Percentiles rank a stretch among this genome's conserved stretches.
These are phyloP conservation scores for Callaeas wilsoni DNA, from an alignment of 2,113 vertebrate species.

Conservation along the genomic window DNA sequence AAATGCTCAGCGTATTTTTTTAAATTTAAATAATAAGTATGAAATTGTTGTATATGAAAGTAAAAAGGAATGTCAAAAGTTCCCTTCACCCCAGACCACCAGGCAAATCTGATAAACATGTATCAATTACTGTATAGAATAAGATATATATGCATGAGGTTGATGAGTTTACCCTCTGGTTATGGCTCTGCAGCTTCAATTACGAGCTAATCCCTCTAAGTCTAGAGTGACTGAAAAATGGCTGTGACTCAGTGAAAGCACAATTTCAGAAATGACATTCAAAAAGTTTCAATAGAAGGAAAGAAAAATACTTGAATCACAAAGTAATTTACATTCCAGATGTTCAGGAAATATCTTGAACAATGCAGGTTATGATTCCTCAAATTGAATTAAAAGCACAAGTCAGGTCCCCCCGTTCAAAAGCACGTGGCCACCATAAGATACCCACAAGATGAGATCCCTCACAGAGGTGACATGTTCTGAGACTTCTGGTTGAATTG, in stretches of 20 bases:
- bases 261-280: background rate
- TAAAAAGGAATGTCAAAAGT: background rate
- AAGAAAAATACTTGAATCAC: background rate
- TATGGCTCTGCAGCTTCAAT: background rate
- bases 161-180: background rate
- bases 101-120: background rate
- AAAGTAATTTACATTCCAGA: background rate
- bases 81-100: background rate
- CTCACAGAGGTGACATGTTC: background rate
- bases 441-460: background rate
- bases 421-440: rapidly evolving
- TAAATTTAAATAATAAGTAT: background rate
- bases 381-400: background rate
- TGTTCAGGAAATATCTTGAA: background rate
- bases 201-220: background rate
- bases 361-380: background rate
- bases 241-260: background rate
- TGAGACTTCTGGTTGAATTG: background rate
- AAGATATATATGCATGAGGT: background rate
- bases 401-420: rapidly evolving
- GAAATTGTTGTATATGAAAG: background rate
- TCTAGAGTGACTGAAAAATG: background rate
- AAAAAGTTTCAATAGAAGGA: background rate
- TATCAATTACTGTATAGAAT: background rate
- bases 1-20: background rate